phyloP scores from a whole-genome alignment of 1,140 invertebrate species.

The Medauroidea extradentata region DNA sequence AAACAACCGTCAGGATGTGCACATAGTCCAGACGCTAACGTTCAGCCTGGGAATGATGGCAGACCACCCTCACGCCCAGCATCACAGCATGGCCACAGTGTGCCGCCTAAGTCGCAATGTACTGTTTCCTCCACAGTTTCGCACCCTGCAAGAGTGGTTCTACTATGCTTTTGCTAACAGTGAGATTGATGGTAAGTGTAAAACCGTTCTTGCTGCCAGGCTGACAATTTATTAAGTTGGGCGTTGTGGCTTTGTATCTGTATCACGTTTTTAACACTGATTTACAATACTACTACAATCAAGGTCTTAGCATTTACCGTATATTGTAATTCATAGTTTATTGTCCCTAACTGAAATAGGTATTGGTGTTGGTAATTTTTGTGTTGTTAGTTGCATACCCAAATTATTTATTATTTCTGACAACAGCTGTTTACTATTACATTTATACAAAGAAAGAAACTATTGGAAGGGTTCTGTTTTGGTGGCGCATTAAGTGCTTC shows the following conservation, averaged over 20 bases:
- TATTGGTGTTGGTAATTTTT: too few relatives aligned
- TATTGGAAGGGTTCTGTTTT: too few relatives aligned
- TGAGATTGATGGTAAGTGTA: conserved; percentile 83
- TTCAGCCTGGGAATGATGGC: conserved; percentile 75
- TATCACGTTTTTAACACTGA: background rate
- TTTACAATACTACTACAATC: background rate
- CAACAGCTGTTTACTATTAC: too few relatives aligned
- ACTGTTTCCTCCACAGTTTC: conserved; percentile 92
- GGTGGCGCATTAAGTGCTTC: too few relatives aligned
- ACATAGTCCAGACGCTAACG: conserved; percentile 83
- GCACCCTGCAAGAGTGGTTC: conserved; percentile 93
- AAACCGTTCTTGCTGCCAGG: too few relatives aligned
- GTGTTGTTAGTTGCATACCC: too few relatives aligned
- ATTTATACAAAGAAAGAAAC: too few relatives aligned
- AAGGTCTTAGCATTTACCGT: background rate
- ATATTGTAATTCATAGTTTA: too few relatives aligned
- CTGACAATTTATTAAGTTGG: background rate
- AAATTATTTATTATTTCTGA: too few relatives aligned
- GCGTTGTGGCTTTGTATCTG: background rate
- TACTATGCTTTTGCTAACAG: conserved; percentile 91
- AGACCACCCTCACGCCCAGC: conserved; percentile 60
- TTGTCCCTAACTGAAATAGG: too few relatives aligned
- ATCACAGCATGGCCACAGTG: conserved; percentile 87
- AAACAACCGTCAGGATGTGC: conserved; percentile 50
- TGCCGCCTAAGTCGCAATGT: conserved; percentile 86